Base-by-base conservation (phyloP, 2,797 vertebrate species). In the Paramormyrops hopkinsi region DNA sequence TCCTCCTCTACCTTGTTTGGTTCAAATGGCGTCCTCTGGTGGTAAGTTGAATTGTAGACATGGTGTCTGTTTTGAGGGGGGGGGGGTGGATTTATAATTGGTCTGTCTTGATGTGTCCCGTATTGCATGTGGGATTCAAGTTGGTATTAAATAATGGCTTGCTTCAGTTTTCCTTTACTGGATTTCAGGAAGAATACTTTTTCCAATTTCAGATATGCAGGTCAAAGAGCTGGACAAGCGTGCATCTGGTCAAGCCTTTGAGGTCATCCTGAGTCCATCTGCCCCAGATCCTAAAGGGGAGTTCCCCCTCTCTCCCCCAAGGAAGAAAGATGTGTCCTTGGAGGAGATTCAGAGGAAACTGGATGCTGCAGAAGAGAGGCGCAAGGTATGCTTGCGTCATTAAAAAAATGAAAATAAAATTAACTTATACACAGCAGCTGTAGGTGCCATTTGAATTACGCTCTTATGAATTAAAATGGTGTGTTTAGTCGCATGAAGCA, bases 161-260 rank as follows among this genome's bases (percentile, higher is more conserved):
- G 48, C 11, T 29, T 85, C 48, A 33, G 44, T 53, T 51, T 85
- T 25, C n/a, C 11, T 25, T 51, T 3, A 44, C 25, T 87, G 85
- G 17, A 56, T 87, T 87, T 87, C 25, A 33, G 25, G 41, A 46
- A 46, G 41, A 82, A 22, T n/a, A 82, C 41, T 82, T 82, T 62
- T 25, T 11, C 59, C 2, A 14, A 85, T 79, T 76, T 4, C 91
- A 99, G 98, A 98, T 12, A 96, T 99, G 89, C 96, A 98, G 91
- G 97, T 99, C 89, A 99, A 98, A 94, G 98, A 99, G 93, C 94
- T 99, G 95, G 97, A 97, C 93, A 99, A 97, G 91, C 96, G 98
- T 89, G 95, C 97, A 53, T 99, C 98, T 3, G 98, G 98, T 90
- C 98, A 99, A 88, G 97, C 98, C 0, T 99, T 99, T 93, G 98